Conservation (phyloP, 2,888 invertebrate genomes). For the Apocheima hispidaria region DNA sequence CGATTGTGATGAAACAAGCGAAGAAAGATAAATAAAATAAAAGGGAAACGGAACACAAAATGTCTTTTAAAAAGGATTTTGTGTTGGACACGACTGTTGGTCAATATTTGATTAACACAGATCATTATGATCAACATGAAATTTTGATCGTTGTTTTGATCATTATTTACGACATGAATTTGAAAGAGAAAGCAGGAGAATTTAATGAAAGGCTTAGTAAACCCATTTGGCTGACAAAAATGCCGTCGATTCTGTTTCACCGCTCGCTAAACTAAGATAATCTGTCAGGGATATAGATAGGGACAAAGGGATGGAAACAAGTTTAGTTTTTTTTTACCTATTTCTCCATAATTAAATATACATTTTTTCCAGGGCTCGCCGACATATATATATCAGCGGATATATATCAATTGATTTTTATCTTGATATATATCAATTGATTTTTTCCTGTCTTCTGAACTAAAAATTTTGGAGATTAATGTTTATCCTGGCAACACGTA, state of each 20-base stretch:
- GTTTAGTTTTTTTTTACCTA: no score
- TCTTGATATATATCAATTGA: no score
- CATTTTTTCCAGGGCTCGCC: no score
- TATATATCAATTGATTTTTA: no score
- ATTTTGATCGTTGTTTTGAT: slow-evolving; percentile 5
- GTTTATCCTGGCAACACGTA: no score
- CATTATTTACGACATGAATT: slow-evolving; percentile 1
- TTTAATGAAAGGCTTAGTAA: neutral
- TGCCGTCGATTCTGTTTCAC: no score
- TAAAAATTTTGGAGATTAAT: no score
- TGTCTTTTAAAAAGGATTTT: slow-evolving; percentile 1
- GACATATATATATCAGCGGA: no score
- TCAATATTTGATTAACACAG: neutral
- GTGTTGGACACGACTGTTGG: neutral
- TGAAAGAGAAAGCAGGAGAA: neutral
- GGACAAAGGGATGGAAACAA: no score
- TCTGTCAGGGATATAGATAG: neutral
- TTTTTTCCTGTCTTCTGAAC: no score
- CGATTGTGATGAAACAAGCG: slow-evolving; percentile 5
- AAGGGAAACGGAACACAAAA: neutral
- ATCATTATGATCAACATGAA: neutral
- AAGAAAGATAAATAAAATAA: slow-evolving; percentile 3
- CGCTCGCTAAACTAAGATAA: no score
- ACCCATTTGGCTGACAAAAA: neutral
- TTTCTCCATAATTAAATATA: no score